phyloP scores from a whole-genome alignment of 2,113 vertebrate genomes.

The Leucopsar rothschildi region DNA sequence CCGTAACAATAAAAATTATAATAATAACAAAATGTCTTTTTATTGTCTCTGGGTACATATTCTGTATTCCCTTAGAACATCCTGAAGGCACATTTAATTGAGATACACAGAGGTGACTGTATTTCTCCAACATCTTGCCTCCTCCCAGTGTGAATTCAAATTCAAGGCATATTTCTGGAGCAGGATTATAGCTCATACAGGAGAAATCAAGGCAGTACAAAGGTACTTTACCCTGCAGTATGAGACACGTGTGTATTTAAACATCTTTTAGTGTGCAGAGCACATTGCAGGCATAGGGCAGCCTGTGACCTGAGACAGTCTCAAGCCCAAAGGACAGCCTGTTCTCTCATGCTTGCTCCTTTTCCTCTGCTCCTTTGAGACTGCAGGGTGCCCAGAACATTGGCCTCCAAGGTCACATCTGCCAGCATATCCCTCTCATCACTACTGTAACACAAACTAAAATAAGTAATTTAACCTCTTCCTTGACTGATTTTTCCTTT shows the following conservation, averaged over 20 bases:
- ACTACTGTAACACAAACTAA: neutral
- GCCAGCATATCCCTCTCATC: neutral
- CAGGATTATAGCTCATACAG: neutral
- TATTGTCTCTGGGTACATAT: neutral
- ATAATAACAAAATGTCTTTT: neutral
- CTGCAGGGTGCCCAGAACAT: neutral
- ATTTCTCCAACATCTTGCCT: neutral
- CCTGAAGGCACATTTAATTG: neutral
- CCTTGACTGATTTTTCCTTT: neutral
- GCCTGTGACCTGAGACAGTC: neutral
- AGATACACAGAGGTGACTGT: neutral
- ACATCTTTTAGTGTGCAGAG: neutral
- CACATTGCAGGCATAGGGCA: neutral
- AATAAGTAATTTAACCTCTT: neutral
- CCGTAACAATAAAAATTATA: neutral
- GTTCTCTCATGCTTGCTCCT: neutral
- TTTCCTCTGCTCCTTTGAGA: neutral
- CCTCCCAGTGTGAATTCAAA: neutral
- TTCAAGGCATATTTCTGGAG: neutral
- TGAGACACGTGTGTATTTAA: neutral
- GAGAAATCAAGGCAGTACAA: neutral
- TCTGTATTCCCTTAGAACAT: neutral
- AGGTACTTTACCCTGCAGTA: neutral
- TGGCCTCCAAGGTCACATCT: neutral
- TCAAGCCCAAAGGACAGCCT: neutral